phyloP scores from a whole-genome alignment of 2,113 vertebrate genomes.

The Procavia capensis region DNA sequence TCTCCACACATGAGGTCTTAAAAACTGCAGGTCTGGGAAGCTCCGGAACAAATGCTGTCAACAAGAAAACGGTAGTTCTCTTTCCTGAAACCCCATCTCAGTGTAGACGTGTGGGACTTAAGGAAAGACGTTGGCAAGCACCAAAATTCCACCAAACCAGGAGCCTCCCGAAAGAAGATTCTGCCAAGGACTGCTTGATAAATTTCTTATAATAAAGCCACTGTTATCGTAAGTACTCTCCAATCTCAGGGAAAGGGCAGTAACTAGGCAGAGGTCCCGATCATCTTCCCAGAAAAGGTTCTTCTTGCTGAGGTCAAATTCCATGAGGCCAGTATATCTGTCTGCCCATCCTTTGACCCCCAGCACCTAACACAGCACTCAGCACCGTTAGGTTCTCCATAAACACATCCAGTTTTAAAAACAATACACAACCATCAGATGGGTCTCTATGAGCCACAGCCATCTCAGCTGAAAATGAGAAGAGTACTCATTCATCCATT shows the following conservation, averaged over 20 bases:
- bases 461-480: background rate
- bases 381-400: background rate
- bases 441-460: background rate
- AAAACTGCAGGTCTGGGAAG: background rate
- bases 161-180: background rate
- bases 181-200: background rate
- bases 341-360: background rate
- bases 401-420: background rate
- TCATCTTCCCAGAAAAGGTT: background rate
- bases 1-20: background rate
- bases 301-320: background rate
- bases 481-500: background rate
- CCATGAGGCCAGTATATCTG: background rate
- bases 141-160: background rate
- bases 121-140: background rate
- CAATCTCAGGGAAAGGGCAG: background rate
- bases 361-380: background rate
- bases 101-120: background rate
- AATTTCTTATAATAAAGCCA: background rate
- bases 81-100: background rate
- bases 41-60: background rate
- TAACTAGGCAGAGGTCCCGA: background rate
- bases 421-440: background rate
- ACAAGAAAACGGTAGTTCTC: background rate
- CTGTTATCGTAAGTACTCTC: background rate